Evolutionary conservation across 2,113 vertebrate genomes (phyloP), one percentile per base, ranked within the genome.

Genomic region (Alectura lathami): DNA sequence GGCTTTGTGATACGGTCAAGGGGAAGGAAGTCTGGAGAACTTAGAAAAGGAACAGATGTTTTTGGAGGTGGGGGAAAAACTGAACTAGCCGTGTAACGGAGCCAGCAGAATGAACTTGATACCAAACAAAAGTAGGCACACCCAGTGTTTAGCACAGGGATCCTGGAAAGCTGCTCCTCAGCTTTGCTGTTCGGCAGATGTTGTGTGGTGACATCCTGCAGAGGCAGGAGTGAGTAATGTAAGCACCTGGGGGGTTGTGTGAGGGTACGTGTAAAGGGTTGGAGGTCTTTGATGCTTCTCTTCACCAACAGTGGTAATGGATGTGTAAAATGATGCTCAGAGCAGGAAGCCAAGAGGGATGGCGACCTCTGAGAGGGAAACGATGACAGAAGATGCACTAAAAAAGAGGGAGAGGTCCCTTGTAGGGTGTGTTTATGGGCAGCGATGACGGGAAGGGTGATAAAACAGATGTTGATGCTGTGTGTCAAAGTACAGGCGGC

Each of bases 111-210:
- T 83, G 88, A 97, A 93, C 80, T 90, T 29, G 88, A 95, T 94
- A 88, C 85, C 91, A 96, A 96, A 91, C 88, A 87, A 94, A 87
- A 91, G 84, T 94, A 94, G 94, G 89, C 89, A 94, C 93, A 94
- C 95, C 91, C 95, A 95, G 63, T 48, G 4, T 83, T 87, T 54
- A 95, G 82, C 69, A 38, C 56, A 53, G 53, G 83, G 85, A 75
- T 93, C 76, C 83, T 96, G 94, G 90, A 95, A 95, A 88, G 88
- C 83, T 72, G 85, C 30, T 92, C 27, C 48, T n/a, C 4, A 0
- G 69, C 84, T 84, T 69, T 63, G 63, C 42, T 80, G 32, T 34
- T 43, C 51, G 93, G 72, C 68, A 89, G 26, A 70, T 51, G 0
- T 78, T 14, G 3, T 29, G 2, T 1, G 8, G 22, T 59, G 85